Conservation (phyloP, 2,113 vertebrate genomes). For the Chamaetylas fuelleborni region DNA sequence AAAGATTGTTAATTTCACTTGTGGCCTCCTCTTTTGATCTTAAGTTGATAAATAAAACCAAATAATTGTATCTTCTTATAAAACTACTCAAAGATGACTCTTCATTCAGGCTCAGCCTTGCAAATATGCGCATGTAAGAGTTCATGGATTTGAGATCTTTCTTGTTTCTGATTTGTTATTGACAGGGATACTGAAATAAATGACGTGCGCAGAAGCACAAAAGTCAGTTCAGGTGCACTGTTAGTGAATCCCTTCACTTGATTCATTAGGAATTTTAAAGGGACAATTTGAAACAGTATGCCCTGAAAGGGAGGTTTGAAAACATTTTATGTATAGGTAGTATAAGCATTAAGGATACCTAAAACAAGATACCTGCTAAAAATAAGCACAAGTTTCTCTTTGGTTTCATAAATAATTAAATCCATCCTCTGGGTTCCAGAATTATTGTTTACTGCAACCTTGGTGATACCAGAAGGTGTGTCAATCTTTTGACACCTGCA, state of each 20-base stretch:
- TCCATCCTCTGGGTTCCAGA: neutral
- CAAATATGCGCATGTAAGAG: neutral
- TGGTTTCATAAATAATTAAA: neutral
- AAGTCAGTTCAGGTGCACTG: neutral
- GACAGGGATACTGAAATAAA: neutral
- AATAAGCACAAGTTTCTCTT: neutral
- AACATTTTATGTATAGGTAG: neutral
- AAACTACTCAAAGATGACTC: neutral
- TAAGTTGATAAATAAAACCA: neutral
- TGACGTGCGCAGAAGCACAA: accelerated
- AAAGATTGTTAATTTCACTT: neutral
- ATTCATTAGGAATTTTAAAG: neutral
- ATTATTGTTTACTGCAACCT: neutral
- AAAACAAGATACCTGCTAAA: neutral
- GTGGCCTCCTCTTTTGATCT: neutral
- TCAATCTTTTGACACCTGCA: neutral
- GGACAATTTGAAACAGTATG: neutral
- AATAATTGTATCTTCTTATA: neutral
- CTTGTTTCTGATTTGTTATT: neutral
- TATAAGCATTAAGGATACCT: neutral
- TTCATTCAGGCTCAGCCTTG: neutral
- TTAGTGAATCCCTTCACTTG: neutral
- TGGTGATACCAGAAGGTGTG: neutral
- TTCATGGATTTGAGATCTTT: neutral
- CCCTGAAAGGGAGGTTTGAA: neutral